These are phyloP conservation scores for Cheilosia soror DNA, from an alignment of 2,888 invertebrate species.

Conservation along the genomic window DNA sequence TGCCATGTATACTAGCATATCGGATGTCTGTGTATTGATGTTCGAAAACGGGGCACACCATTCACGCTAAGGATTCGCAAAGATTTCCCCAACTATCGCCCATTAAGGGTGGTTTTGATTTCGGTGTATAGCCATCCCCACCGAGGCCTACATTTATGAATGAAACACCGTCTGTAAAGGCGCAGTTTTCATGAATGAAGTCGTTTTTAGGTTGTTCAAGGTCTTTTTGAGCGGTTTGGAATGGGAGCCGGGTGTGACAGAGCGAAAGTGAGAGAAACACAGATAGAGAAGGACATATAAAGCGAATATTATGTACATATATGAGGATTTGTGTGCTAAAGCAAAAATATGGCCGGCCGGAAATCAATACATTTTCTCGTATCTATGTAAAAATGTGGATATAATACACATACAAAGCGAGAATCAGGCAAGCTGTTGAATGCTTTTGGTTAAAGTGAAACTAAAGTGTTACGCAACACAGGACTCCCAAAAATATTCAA, in stretches of 20 bases:
- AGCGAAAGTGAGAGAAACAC: constrained; percentile 42
- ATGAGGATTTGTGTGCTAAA: constrained; percentile 44
- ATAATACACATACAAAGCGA: background rate
- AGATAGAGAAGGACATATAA: constrained; percentile 13
- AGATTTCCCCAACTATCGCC: constrained; percentile 34
- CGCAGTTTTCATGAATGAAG: constrained; percentile 69
- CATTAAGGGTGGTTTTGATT: constrained; percentile 9
- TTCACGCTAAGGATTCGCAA: background rate
- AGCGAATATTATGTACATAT: constrained; percentile 30
- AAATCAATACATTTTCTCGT: constrained; percentile 65
- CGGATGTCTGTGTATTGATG: background rate
- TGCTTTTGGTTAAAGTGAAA: constrained; percentile 40
- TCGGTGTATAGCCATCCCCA: constrained; percentile 24
- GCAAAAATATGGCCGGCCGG: constrained; percentile 67
- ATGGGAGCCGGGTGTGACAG: constrained; percentile 1
- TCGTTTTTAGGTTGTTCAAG: constrained; percentile 53
- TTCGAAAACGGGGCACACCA: constrained; percentile 53
- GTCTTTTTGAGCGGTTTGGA: constrained; percentile 19
- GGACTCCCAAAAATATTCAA: constrained; percentile 1
- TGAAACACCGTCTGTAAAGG: constrained; percentile 55
- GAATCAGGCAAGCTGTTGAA: constrained; percentile 67
- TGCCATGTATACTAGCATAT: constrained; percentile 5
- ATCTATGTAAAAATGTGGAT: background rate
- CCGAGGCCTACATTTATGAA: constrained; percentile 65
- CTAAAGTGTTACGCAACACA: constrained; percentile 58